Evolutionary conservation across 2,797 vertebrate genomes (phyloP).

Genomic region (Brotogeris chrysoptera): DNA sequence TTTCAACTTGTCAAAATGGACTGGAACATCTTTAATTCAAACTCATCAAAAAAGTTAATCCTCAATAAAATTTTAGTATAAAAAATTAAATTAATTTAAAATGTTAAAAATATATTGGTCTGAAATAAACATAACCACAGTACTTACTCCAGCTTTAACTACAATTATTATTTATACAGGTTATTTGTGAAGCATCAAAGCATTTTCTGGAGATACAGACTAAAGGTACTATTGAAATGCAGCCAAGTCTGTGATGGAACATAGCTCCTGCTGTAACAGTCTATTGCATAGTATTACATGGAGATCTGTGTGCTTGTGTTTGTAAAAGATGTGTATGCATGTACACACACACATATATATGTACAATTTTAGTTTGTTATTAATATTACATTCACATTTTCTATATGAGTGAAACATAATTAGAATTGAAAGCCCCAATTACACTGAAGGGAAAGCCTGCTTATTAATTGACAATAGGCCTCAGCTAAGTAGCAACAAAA

Average conservation of each 20-base stretch:
- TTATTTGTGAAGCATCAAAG: conserved; percentile 15
- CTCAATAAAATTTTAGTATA: background rate
- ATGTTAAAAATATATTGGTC: background rate
- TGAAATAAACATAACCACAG: background rate
- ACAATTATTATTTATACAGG: background rate
- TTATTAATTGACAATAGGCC: conserved; percentile 71
- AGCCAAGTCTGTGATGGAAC: background rate
- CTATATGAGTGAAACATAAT: conserved; percentile 27
- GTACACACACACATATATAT: background rate
- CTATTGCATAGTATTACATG: background rate
- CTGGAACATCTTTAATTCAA: background rate
- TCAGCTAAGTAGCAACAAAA: conserved; percentile 70
- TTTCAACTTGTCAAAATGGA: background rate
- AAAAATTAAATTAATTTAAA: background rate
- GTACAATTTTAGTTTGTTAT: background rate
- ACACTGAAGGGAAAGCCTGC: conserved; percentile 63
- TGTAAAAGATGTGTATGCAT: background rate
- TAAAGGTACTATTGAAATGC: background rate
- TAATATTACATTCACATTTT: background rate
- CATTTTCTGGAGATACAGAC: background rate
- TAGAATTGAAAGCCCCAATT: conserved; percentile 68
- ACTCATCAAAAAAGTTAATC: background rate
- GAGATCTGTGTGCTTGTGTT: background rate
- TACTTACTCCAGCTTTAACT: background rate
- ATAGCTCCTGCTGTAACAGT: background rate